A percentile compares a stretch with the other conserved stretches of the same genome.
phyloP scores from a whole-genome alignment of 2,113 vertebrate genomes.

The pig (Sus scrofa) region DNA sequence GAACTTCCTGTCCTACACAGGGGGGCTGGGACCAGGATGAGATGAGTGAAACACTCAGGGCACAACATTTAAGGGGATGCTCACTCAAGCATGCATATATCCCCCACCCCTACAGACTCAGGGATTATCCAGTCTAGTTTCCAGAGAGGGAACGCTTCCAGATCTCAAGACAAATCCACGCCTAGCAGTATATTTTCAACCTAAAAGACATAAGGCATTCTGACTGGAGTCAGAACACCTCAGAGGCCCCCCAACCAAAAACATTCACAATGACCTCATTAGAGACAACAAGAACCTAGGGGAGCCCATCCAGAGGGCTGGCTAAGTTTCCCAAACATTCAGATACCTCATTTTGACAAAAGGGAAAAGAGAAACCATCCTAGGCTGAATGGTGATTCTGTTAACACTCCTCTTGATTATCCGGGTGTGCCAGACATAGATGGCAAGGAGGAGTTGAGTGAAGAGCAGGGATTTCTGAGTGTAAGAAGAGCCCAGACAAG shows the following conservation, averaged over 20 bases:
- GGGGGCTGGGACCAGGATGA: rapidly evolving
- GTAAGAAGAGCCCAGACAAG: neutral
- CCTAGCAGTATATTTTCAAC: neutral
- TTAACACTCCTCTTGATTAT: neutral
- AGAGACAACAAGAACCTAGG: neutral
- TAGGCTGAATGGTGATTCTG: neutral
- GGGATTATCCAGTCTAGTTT: no score
- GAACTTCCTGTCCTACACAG: neutral
- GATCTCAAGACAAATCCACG: neutral
- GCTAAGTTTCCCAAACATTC: conserved; percentile 28
- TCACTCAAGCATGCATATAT: neutral
- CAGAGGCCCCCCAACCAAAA: neutral
- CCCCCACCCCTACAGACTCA: neutral
- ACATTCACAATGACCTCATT: neutral
- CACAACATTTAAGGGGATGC: neutral
- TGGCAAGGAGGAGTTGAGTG: neutral
- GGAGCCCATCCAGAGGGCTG: neutral
- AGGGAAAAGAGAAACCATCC: neutral
- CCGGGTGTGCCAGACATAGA: neutral
- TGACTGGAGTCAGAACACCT: neutral
- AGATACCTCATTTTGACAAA: conserved; percentile 52
- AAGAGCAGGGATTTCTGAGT: conserved; percentile 14
- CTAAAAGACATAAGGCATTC: neutral
- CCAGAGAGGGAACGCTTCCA: neutral
- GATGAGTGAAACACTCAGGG: no score